Conservation (phyloP, 2,113 vertebrate genomes). For the Capreolus pygargus region DNA sequence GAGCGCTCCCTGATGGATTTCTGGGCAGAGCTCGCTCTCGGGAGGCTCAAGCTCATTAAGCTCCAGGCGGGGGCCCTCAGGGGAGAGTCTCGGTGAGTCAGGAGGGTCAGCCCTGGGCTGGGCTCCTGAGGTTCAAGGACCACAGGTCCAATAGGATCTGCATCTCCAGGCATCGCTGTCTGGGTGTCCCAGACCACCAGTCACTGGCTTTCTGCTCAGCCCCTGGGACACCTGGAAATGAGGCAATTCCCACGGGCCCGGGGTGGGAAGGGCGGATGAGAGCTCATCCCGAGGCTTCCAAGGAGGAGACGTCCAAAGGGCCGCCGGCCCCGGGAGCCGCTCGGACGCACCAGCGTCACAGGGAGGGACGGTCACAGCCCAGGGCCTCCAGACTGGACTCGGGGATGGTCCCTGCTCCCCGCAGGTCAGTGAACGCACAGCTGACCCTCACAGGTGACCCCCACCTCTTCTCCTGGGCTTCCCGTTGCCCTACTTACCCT, state of each 20-base stretch:
- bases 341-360: background rate
- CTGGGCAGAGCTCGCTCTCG: background rate
- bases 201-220: background rate
- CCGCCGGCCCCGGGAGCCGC: background rate
- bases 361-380: background rate
- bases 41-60: background rate
- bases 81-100: background rate
- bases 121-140: background rate
- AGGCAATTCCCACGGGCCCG: background rate
- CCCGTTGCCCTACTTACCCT: accelerated
- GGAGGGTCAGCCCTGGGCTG: background rate
- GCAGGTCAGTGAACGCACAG: background rate
- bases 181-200: background rate
- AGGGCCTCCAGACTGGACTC: background rate
- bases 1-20: accelerated
- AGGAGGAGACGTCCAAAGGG: background rate
- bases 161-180: background rate
- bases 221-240: background rate
- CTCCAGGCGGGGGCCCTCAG: background rate
- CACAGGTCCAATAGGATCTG: background rate
- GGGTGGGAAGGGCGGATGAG: background rate
- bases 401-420: background rate
- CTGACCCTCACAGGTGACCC: background rate
- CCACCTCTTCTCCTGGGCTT: background rate
- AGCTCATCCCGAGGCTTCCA: background rate